phyloP scores from a whole-genome alignment of 2,888 invertebrate genomes.

The Temnothorax unifasciatus region DNA sequence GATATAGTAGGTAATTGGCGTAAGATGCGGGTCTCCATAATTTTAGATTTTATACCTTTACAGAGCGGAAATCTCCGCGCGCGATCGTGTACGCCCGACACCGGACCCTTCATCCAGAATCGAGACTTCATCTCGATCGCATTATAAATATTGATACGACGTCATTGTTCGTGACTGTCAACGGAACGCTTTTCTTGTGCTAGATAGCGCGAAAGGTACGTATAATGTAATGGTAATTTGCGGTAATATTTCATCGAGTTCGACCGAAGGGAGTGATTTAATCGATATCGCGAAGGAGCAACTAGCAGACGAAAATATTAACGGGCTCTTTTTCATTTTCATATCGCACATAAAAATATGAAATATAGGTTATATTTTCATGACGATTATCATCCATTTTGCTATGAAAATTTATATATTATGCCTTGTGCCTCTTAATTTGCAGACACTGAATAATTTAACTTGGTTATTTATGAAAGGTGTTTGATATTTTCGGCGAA shows the following conservation, averaged over 20 bases:
- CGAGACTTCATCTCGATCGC: neutral
- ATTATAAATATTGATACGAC: neutral
- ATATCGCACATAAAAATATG: neutral
- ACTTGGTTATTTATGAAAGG: neutral
- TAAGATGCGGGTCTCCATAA: neutral
- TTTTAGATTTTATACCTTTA: neutral
- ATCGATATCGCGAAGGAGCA: conserved; percentile 1
- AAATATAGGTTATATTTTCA: conserved; percentile 7
- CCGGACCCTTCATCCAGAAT: neutral
- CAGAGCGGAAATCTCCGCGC: neutral
- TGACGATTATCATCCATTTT: neutral
- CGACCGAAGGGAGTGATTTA: conserved; percentile 15
- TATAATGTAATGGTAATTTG: neutral
- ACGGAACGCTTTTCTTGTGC: neutral
- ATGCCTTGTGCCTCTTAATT: conserved; percentile 1
- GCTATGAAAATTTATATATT: neutral
- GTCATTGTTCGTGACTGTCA: conserved; percentile 10
- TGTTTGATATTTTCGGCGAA: neutral
- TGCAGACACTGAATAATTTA: conserved; percentile 1
- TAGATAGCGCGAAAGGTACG: neutral
- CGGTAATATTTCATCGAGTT: conserved; percentile 26
- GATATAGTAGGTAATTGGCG: neutral
- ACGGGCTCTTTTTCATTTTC: neutral
- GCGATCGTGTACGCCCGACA: neutral
- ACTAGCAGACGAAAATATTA: neutral